Evolutionary conservation across 2,113 vertebrate species (phyloP).

Genomic region (Mustela nigripes): DNA sequence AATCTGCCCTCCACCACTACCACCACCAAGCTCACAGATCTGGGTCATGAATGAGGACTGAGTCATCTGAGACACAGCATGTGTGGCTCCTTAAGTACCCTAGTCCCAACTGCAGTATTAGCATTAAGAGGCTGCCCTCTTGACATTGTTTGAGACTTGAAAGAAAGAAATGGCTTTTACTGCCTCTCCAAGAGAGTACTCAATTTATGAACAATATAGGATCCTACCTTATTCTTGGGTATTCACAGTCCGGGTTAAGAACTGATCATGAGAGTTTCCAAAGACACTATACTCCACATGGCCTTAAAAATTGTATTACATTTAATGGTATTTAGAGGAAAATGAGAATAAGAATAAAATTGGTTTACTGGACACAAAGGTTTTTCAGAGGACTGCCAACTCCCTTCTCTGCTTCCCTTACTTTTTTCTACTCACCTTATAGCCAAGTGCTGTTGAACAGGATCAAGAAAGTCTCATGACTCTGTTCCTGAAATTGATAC

Average conservation of each 20-base stretch:
- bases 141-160: neutral
- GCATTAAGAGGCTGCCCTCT: neutral
- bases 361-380: neutral
- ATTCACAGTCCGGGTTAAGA: neutral
- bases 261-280: neutral
- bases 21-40: neutral
- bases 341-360: conserved; percentile 58
- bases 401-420: conserved; percentile 11
- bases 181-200: neutral
- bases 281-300: neutral
- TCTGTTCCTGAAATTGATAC: conserved; percentile 62
- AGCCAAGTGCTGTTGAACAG: conserved; percentile 18
- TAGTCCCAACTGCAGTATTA: neutral
- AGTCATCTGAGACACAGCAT: neutral
- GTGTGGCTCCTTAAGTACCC: neutral
- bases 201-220: neutral
- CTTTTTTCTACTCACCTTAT: neutral
- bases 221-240: neutral
- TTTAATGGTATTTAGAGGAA: conserved; percentile 6
- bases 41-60: neutral
- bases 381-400: neutral
- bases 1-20: neutral
- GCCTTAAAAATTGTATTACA: neutral
- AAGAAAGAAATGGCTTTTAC: conserved; percentile 24
- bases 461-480: conserved; percentile 54